Conservation (phyloP, 1,140 invertebrate species). For the Antheraea pernyi region DNA sequence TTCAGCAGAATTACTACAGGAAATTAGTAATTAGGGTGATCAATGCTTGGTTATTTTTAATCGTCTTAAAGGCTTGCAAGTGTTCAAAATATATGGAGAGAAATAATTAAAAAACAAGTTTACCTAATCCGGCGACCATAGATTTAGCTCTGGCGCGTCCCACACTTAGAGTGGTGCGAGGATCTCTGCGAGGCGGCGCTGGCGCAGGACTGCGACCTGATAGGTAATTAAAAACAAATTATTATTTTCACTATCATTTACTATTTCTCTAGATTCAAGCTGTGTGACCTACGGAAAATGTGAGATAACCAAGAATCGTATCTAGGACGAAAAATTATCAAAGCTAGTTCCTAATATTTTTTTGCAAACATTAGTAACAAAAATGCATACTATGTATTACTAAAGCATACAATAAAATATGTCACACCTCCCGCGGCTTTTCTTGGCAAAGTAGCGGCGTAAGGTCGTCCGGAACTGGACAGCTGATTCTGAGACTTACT, state of each 20-base stretch:
- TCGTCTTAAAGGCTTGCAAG: no score
- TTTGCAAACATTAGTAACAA: no score
- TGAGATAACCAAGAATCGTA: no score
- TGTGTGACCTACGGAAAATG: no score
- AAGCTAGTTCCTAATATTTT: no score
- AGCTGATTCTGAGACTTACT: constrained; percentile 83
- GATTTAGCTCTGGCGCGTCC: constrained; percentile 93
- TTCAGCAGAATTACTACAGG: no score
- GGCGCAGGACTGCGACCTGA: constrained; percentile 86
- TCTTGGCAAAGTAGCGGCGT: constrained; percentile 69
- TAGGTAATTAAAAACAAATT: background rate
- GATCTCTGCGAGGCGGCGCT: constrained; percentile 92
- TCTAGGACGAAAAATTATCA: no score
- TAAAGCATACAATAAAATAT: background rate
- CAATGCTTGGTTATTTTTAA: no score
- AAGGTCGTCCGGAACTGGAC: constrained; percentile 74
- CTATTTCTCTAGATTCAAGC: no score
- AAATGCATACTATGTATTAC: background rate
- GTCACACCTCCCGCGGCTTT: constrained; percentile 68
- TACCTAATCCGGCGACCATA: constrained; percentile 92
- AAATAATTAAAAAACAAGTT: background rate
- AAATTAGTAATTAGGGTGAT: no score
- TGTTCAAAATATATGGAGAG: no score
- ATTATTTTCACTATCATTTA: background rate
- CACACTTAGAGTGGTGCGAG: constrained; percentile 95